Base-by-base conservation (phyloP, 1,140 invertebrate genomes). In the Meloidogyne hapla region DNA sequence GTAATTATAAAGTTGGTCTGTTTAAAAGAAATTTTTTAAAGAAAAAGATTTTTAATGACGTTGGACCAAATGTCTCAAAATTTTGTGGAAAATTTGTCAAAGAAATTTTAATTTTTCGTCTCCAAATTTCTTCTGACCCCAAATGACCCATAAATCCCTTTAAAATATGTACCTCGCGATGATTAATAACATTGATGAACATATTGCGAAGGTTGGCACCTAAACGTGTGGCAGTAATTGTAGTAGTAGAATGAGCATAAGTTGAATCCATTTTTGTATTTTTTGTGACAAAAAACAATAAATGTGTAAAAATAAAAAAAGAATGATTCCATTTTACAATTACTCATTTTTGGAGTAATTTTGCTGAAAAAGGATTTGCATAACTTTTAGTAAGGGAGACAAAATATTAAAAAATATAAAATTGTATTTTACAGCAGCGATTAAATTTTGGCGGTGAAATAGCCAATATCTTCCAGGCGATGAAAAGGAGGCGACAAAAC, bases 1-100 rank as follows among this genome's bases (percentile, higher is more conserved):
- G 83, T 84, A 0, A 83, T 15, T 1, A 78, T 40, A n/a, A 82
- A 66, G 26, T 82, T 82, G 28, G 79, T 84, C 81, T 82, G 64
- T 69, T n/a, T n/a, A 21, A 56, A 56, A n/a, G 8, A 48, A 0
- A 1, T 1, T 48, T 48, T 18, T 48, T 2, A n/a, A 18, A 48
- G 3, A 18, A 18, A 10, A 42, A 10, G 9, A 42, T 10, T 3
- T 42, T 42, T 12, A 5, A 5, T 3, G 40, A 12, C 1, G 1
- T 1, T 3, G 40, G 40, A 42, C 40, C 9, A 5, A 42, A 42
- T 10, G 40, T 42, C 40, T 5, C 9, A 42, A 42, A 42, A n/a
- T n/a, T n/a, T n/a, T n/a, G n/a, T n/a, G n/a, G n/a, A n/a, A n/a
- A n/a, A n/a, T n/a, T n/a, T n/a, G n/a, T n/a, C n/a, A n/a, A n/a